Base-by-base conservation (phyloP, 2,797 vertebrate species). In the Crocidura indochinensis region DNA sequence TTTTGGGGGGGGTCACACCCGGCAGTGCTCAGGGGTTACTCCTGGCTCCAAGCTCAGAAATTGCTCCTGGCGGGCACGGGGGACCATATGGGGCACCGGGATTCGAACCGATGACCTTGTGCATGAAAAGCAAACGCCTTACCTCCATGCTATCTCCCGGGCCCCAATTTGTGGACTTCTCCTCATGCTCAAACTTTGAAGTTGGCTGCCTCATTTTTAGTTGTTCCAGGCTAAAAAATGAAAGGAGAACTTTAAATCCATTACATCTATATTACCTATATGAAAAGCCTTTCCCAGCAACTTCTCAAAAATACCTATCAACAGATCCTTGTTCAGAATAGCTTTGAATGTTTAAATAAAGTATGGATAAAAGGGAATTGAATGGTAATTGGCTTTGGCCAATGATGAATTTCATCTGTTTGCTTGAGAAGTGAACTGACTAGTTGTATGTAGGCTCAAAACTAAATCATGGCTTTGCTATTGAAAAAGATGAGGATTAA, bases 251-350 rank as follows among this genome's bases (percentile, higher is more conserved):
- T 26, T 65, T n/a, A 14, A 49, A 24, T 64, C 56, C 27, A 38
- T 20, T 83, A 56, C 0, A 0, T 73, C 7, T 56, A 15, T 84
- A 81, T 88, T 74, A 71, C 71, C 6, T 38, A 47, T 29, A 74
- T 10, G 15, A 38, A 81, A 85, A 84, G 22, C n/a, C n/a, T 91
- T 84, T 84, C 80, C 64, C 24, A 62, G 8, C n/a, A 62, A 1
- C 29, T 8, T 20, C 15, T 91, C 38, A 73, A 44, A 77, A 29
- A 60, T 60, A 26, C 29, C 46, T 80, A 22, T 73, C 85, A 81
- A 31, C 62, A 15, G 62, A 68, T 67, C 47, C 24, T 72, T 81
- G n/a, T 62, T 81, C 73, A 68, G 38, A 88, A 22, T 85, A 77
- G 19, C 12, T 88, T 88, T 8, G 81, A 10, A 27, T 47, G 38